phyloP scores from a whole-genome alignment of 2,888 invertebrate species.

The Dysmachus trigonus region DNA sequence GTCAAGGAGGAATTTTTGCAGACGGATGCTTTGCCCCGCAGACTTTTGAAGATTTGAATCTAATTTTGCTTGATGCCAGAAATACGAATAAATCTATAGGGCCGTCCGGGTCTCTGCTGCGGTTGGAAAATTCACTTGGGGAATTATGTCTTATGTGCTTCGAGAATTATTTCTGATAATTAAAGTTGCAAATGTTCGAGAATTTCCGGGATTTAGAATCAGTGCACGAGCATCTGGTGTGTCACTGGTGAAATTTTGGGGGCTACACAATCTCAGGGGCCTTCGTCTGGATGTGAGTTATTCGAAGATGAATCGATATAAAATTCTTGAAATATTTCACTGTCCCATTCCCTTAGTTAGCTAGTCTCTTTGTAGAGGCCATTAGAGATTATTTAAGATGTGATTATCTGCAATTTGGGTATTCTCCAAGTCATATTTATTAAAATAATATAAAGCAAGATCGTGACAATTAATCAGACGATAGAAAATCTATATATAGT shows the following conservation, averaged over 20 bases:
- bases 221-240: neutral
- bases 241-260: neutral
- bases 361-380: neutral
- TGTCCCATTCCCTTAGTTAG: neutral
- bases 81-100: neutral
- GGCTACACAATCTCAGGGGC: neutral
- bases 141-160: neutral
- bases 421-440: neutral
- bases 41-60: neutral
- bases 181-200: neutral
- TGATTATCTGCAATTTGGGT: neutral
- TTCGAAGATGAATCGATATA: neutral
- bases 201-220: neutral
- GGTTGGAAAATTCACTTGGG: neutral
- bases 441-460: neutral
- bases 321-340: neutral
- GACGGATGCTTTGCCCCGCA: neutral
- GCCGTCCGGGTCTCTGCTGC: neutral
- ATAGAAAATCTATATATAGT: too few species aligned
- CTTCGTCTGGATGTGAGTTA: neutral
- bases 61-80: neutral
- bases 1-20: neutral
- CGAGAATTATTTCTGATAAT: neutral
- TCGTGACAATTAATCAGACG: neutral
- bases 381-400: neutral